Percentiles rank a stretch among this genome's conserved stretches.
Conservation (phyloP, 2,113 vertebrate species). For the Elephantulus edwardii region DNA sequence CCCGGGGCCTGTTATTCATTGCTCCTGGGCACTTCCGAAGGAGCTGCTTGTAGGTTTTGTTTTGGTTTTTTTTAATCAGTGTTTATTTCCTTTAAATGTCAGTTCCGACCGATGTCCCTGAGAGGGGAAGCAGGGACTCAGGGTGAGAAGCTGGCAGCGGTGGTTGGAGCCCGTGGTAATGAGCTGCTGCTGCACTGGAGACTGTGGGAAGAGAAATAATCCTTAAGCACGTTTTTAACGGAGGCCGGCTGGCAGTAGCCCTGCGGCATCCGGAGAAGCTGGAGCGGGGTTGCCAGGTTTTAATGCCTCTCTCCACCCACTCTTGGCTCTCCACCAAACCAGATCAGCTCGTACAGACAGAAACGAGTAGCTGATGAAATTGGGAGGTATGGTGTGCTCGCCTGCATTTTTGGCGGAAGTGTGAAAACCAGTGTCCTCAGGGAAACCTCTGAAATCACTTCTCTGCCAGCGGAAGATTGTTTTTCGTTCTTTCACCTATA, state of each 20-base stretch:
- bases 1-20: background rate
- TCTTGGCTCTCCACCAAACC: slow-evolving; percentile 41
- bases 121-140: background rate
- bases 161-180: slow-evolving; percentile 14
- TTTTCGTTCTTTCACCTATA: background rate
- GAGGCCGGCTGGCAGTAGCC: slow-evolving; percentile 56
- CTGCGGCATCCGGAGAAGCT: slow-evolving; percentile 24
- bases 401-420: slow-evolving; percentile 58
- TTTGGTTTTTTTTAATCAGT: slow-evolving; percentile 4
- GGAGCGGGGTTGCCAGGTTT: slow-evolving; percentile 53
- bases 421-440: slow-evolving; percentile 47
- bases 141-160: background rate
- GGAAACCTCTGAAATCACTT: slow-evolving; percentile 65
- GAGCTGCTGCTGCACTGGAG: slow-evolving; percentile 47
- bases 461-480: slow-evolving; percentile 63
- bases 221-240: slow-evolving; percentile 67
- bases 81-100: slow-evolving; percentile 67
- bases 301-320: slow-evolving; percentile 57
- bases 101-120: slow-evolving; percentile 10
- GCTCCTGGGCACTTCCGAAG: background rate
- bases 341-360: slow-evolving; percentile 20
- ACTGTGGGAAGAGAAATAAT: slow-evolving; percentile 44
- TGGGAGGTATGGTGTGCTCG: slow-evolving; percentile 69
- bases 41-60: background rate
- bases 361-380: slow-evolving; percentile 58